A percentile compares a stretch with the other conserved stretches of the same genome.
phyloP scores from a whole-genome alignment of 2,113 vertebrate genomes.

The Gopherus flavomarginatus region DNA sequence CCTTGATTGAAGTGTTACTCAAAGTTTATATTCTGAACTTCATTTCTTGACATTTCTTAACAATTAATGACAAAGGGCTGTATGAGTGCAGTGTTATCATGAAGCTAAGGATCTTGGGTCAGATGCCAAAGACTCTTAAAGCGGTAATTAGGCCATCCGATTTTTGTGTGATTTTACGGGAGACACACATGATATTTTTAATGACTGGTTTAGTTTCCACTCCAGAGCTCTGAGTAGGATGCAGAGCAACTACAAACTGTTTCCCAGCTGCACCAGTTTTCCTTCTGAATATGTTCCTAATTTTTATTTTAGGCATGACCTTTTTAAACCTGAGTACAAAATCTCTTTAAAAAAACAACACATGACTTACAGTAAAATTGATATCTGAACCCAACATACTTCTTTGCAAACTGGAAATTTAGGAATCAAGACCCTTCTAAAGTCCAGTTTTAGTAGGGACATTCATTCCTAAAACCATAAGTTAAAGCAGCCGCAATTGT shows the following conservation, averaged over 20 bases:
- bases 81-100: neutral
- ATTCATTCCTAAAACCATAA: neutral
- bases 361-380: neutral
- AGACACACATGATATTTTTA: neutral
- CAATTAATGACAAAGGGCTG: constrained; percentile 40
- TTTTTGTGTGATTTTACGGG: neutral
- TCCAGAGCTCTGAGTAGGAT: constrained; percentile 23
- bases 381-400: neutral
- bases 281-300: constrained; percentile 49
- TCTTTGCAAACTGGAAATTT: neutral
- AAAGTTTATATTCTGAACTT: constrained; percentile 28
- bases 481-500: constrained; percentile 53
- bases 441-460: neutral
- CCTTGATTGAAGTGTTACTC: constrained; percentile 54
- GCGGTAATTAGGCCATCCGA: neutral
- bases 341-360: neutral
- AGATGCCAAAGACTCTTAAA: neutral
- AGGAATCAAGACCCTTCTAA: neutral
- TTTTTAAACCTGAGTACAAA: neutral
- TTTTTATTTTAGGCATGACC: constrained; percentile 30
- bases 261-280: neutral
- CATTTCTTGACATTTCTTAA: constrained; percentile 8
- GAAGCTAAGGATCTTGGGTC: constrained; percentile 47
- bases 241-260: neutral
- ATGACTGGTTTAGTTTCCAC: constrained; percentile 28